These are phyloP conservation scores for Anas bernieri DNA, from an alignment of 2,797 vertebrate species.

Conservation along the genomic window DNA sequence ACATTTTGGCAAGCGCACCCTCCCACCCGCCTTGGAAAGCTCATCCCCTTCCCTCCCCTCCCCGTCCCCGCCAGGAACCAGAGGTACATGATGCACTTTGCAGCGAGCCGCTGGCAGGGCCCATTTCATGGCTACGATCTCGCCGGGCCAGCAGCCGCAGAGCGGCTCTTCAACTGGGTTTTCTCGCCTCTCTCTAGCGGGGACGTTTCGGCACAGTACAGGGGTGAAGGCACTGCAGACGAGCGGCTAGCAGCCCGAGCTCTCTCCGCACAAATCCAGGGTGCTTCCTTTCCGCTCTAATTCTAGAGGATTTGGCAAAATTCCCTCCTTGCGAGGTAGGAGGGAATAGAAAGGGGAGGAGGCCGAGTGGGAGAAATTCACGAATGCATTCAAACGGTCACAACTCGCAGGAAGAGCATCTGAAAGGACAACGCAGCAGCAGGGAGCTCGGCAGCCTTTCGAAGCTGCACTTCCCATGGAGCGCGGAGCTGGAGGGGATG, in stretches of 20 bases:
- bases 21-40: slow-evolving; percentile 57
- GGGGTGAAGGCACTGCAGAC: not conserved
- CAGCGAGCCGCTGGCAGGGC: not conserved
- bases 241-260: not conserved
- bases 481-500: not conserved
- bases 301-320: slow-evolving; percentile 11
- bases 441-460: slow-evolving; percentile 13
- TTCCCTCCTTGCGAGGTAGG: not conserved
- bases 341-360: slow-evolving; percentile 6
- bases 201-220: not conserved
- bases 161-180: slow-evolving; percentile 26
- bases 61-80: slow-evolving; percentile 53
- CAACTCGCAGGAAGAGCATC: slow-evolving; percentile 6
- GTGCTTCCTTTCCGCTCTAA: not conserved
- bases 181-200: not conserved
- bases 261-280: not conserved
- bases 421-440: not conserved
- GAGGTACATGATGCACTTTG: slow-evolving; percentile 51
- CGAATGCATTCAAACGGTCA: not conserved
- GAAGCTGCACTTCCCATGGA: not conserved
- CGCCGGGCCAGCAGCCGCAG: not conserved
- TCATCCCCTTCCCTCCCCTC: slow-evolving; percentile 58
- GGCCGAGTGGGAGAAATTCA: not conserved
- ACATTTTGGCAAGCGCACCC: slow-evolving; percentile 54
- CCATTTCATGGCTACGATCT: not conserved